phyloP scores from a whole-genome alignment of 2,113 vertebrate species.

The Rallus limicola region DNA sequence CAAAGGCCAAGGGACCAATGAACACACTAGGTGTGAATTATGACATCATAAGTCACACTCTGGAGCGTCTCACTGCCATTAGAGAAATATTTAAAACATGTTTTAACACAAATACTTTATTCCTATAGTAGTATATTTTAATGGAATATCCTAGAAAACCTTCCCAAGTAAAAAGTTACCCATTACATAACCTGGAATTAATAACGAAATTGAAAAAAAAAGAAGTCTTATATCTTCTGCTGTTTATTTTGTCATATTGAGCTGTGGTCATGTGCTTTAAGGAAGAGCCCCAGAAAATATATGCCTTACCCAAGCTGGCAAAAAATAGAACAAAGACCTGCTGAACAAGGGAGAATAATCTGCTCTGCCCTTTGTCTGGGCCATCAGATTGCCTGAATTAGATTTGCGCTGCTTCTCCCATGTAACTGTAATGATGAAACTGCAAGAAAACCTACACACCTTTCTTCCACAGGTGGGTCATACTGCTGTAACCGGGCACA shows the following conservation, averaged over 20 bases:
- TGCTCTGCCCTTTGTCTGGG: not conserved
- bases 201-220: not conserved
- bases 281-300: not conserved
- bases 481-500: not conserved
- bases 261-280: not conserved
- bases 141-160: not conserved
- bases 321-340: not conserved
- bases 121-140: not conserved
- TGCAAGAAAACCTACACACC: not conserved
- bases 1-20: slow-evolving; percentile 54
- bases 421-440: not conserved
- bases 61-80: slow-evolving; percentile 47
- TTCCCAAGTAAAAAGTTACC: not conserved
- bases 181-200: not conserved
- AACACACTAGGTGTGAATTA: slow-evolving; percentile 53
- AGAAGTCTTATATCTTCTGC: not conserved
- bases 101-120: slow-evolving; percentile 27
- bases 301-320: not conserved
- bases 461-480: not conserved
- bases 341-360: not conserved
- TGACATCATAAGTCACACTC: slow-evolving; percentile 59
- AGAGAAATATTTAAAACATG: slow-evolving; percentile 52
- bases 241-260: not conserved
- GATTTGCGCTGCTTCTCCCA: not conserved
- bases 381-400: not conserved